Conservation (phyloP, 2,888 invertebrate genomes). For the Platerodrilus igneus region DNA sequence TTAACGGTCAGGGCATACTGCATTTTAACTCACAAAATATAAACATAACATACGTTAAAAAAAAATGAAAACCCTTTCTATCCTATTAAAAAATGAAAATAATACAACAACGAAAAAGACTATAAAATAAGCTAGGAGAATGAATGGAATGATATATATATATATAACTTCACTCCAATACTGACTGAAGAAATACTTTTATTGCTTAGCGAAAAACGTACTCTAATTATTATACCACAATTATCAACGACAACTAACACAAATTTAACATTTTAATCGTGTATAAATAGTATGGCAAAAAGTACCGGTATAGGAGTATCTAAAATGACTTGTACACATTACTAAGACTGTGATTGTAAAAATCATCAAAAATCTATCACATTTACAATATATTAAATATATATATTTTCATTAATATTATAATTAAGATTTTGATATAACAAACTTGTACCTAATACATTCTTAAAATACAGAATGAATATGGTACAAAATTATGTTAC, state of each 20-base stretch:
- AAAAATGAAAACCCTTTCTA: slow-evolving; percentile 27
- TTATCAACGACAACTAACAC: slow-evolving; percentile 36
- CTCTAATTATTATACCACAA: slow-evolving; percentile 23
- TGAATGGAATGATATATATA: slow-evolving; percentile 47
- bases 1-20: no score
- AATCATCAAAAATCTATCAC: slow-evolving; percentile 67
- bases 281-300: slow-evolving; percentile 48
- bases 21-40: slow-evolving; percentile 20
- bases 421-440: no score
- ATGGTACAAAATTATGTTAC: no score
- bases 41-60: slow-evolving; percentile 17
- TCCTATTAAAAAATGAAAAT: slow-evolving; percentile 31
- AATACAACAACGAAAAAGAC: slow-evolving; percentile 37
- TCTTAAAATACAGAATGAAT: no score
- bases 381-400: slow-evolving; percentile 43
- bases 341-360: slow-evolving; percentile 60
- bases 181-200: slow-evolving; percentile 50
- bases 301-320: slow-evolving; percentile 51
- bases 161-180: slow-evolving; percentile 48
- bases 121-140: slow-evolving; percentile 10
- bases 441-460: no score
- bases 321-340: slow-evolving; percentile 51
- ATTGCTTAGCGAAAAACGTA: slow-evolving; percentile 47
- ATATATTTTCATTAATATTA: slow-evolving; percentile 24
- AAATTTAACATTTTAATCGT: slow-evolving; percentile 39